Evolutionary conservation across 2,888 invertebrate species (phyloP).

Genomic region (Melieria crassipennis): DNA sequence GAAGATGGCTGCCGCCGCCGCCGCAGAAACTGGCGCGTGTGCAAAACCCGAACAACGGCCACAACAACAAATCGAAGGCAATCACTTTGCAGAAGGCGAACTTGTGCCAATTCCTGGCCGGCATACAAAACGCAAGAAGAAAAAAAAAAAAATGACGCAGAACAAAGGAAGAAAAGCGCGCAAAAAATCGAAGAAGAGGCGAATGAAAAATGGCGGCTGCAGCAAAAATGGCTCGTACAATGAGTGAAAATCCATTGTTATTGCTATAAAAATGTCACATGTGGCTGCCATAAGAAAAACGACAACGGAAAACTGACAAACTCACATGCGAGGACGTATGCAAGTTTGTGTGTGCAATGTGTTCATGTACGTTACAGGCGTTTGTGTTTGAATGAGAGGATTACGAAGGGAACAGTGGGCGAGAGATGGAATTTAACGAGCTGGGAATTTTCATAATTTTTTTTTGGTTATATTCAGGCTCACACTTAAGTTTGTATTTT

Average conservation of each 20-base stretch:
- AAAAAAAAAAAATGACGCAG: background rate
- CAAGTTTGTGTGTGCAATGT: background rate
- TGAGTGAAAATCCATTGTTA: constrained; percentile 25
- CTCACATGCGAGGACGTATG: background rate
- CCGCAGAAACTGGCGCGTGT: constrained; percentile 20
- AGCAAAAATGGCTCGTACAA: constrained; percentile 7
- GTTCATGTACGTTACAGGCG: no score
- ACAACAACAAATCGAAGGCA: background rate
- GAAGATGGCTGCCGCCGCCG: background rate
- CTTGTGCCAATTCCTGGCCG: no score
- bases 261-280: constrained; percentile 19
- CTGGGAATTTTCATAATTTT: no score
- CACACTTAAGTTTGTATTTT: no score
- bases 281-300: constrained; percentile 15
- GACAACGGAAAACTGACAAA: background rate
- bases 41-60: background rate
- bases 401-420: background rate
- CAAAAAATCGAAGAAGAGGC: constrained; percentile 6
- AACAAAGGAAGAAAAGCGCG: background rate
- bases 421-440: no score
- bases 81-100: no score
- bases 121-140: no score
- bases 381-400: background rate
- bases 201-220: background rate
- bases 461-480: no score